These are phyloP conservation scores for Gonatopus flavifemur DNA, from an alignment of 1,140 invertebrate species.

Conservation along the genomic window DNA sequence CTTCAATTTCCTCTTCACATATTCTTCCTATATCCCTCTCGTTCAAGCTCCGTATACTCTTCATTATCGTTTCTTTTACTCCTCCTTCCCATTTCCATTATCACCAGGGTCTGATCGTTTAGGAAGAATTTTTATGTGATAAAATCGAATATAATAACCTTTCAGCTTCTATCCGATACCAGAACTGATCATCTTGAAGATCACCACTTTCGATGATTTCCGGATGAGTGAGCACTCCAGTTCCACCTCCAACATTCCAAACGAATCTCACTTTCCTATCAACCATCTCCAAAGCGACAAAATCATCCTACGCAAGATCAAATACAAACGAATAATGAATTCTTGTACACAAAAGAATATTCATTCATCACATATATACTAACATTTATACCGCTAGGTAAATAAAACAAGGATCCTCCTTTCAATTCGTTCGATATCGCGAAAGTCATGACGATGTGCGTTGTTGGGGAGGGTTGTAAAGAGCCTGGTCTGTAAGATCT, in stretches of 20 bases:
- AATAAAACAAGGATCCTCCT: conserved; percentile 69
- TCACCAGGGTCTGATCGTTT: too few species aligned
- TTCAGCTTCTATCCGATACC: conserved; percentile 74
- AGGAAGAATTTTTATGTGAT: conserved; percentile 31
- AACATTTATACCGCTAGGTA: conserved; percentile 64
- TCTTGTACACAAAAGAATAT: background rate
- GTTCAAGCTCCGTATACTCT: too few species aligned
- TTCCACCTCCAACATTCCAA: conserved; percentile 77
- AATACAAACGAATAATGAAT: background rate
- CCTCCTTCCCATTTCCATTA: too few species aligned
- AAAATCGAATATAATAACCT: conserved; percentile 58
- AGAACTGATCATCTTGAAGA: conserved; percentile 65
- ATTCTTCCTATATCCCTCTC: too few species aligned
- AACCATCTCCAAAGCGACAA: conserved; percentile 77
- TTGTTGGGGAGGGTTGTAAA: conserved; percentile 70
- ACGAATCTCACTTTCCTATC: conserved; percentile 72
- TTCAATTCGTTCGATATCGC: conserved; percentile 63
- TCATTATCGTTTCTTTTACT: too few species aligned
- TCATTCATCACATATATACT: background rate
- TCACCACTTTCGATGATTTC: conserved; percentile 61
- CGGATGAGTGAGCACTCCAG: conserved; percentile 66
- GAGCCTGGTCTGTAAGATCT: conserved; percentile 70
- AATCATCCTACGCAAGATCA: conserved; percentile 65
- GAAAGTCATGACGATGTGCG: conserved; percentile 68
- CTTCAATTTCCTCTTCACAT: too few species aligned